Percentiles rank a stretch among this genome's conserved stretches.
Conservation (phyloP, 2,113 vertebrate genomes). For the Rhinopomastus cyanomelas region DNA sequence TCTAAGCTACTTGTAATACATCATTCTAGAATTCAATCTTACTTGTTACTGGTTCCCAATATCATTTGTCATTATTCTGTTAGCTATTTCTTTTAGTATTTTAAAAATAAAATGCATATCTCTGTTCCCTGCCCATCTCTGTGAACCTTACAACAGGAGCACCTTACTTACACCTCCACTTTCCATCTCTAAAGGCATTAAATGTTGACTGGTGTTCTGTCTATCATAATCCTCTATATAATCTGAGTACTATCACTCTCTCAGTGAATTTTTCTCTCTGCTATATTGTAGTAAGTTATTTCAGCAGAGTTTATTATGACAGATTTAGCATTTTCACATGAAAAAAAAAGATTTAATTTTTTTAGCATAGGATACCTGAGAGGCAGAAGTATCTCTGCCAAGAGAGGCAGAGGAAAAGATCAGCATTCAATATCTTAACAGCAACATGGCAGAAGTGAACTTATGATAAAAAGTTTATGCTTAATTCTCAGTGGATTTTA, state of each 20-base stretch:
- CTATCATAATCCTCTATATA: neutral
- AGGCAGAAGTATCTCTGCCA: neutral
- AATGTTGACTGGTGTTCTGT: neutral
- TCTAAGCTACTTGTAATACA: neutral
- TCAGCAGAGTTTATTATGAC: neutral
- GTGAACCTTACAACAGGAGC: neutral
- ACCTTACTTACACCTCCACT: neutral
- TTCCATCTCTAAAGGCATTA: neutral
- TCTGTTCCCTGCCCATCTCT: neutral
- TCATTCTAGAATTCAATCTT: neutral
- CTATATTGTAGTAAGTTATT: neutral
- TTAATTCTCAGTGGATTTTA: conserved; percentile 2
- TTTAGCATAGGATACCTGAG: neutral
- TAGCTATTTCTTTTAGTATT: neutral
- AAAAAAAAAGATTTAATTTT: neutral
- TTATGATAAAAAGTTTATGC: neutral
- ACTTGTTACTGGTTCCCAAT: neutral
- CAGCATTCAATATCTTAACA: neutral
- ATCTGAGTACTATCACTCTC: neutral
- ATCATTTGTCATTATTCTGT: neutral
- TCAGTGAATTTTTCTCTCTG: neutral
- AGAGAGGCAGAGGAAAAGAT: neutral
- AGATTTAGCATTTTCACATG: neutral
- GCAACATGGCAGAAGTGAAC: neutral
- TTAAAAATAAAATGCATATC: neutral